A percentile compares a stretch with the other conserved stretches of the same genome.
Conservation (phyloP, 2,797 vertebrate species). For the Myotis vivesi region DNA sequence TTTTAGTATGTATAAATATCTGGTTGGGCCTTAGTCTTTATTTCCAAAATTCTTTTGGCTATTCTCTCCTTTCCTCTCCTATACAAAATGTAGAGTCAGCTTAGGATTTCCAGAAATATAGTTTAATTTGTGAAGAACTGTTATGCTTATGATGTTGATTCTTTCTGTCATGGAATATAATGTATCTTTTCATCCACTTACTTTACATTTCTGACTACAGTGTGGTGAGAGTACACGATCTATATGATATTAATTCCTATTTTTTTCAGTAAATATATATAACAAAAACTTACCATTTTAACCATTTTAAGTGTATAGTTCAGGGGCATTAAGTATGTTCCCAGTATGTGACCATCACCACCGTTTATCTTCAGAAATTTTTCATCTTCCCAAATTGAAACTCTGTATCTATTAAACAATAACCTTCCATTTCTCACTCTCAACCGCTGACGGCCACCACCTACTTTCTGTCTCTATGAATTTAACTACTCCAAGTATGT, state of each 20-base stretch:
- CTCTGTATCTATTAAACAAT: not conserved
- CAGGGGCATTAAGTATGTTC: not conserved
- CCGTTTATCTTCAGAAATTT: not conserved
- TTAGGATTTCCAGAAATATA: not conserved
- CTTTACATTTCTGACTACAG: not conserved
- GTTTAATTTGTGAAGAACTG: not conserved
- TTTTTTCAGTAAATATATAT: not conserved
- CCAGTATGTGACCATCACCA: not conserved
- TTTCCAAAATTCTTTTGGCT: not conserved
- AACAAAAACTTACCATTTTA: not conserved
- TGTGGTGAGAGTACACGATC: not conserved
- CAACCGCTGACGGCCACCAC: not conserved
- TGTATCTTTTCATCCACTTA: not conserved
- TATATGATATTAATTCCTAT: not conserved
- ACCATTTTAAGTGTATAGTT: not conserved
- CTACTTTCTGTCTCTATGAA: not conserved
- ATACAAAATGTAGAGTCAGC: not conserved
- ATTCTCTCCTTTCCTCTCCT: not conserved
- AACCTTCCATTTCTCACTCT: not conserved
- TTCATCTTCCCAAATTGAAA: not conserved
- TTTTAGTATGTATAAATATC: not conserved
- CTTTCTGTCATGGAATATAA: not conserved
- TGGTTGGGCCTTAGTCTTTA: not conserved
- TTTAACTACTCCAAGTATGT: not conserved
- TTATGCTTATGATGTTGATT: not conserved